phyloP scores from a whole-genome alignment of 1,140 invertebrate species.

The Oedothorax gibbosus region DNA sequence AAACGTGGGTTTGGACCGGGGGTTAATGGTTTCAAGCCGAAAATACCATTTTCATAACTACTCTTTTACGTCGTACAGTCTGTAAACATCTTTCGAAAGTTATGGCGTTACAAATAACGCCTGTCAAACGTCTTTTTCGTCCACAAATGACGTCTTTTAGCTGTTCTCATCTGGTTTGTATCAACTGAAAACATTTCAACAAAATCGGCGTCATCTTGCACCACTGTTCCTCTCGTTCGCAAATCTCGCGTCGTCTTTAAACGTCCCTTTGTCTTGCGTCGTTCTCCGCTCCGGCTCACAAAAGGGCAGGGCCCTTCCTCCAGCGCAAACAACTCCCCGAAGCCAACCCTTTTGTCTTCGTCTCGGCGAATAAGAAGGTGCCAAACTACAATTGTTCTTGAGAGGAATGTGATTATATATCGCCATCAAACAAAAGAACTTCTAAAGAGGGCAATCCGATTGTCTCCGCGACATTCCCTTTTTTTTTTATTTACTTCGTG shows the following conservation, averaged over 20 bases:
- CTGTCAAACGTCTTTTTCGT: too few relatives aligned
- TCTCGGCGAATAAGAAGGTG: conserved; percentile 22
- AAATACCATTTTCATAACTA: too few relatives aligned
- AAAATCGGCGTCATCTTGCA: neutral
- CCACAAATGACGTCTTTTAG: too few relatives aligned
- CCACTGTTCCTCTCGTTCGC: neutral
- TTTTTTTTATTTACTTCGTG: neutral
- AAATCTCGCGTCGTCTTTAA: neutral
- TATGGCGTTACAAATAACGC: too few relatives aligned
- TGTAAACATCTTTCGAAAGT: too few relatives aligned
- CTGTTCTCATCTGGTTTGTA: too few relatives aligned
- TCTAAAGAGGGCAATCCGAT: conserved; percentile 14
- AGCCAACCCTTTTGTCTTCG: conserved; percentile 18
- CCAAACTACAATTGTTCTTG: conserved; percentile 1
- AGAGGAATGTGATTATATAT: conserved; percentile 21
- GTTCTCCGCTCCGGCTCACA: conserved; percentile 20
- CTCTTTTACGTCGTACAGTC: too few relatives aligned
- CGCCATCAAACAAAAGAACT: conserved; percentile 34
- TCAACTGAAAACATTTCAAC: too few relatives aligned
- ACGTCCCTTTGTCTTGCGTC: neutral
- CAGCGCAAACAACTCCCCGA: conserved; percentile 3
- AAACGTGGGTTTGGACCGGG: too few relatives aligned
- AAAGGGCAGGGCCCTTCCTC: conserved; percentile 21
- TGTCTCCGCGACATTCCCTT: neutral
- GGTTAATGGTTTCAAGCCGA: too few relatives aligned